Conservation (phyloP, 2,797 vertebrate species). For the Pterois miles region DNA sequence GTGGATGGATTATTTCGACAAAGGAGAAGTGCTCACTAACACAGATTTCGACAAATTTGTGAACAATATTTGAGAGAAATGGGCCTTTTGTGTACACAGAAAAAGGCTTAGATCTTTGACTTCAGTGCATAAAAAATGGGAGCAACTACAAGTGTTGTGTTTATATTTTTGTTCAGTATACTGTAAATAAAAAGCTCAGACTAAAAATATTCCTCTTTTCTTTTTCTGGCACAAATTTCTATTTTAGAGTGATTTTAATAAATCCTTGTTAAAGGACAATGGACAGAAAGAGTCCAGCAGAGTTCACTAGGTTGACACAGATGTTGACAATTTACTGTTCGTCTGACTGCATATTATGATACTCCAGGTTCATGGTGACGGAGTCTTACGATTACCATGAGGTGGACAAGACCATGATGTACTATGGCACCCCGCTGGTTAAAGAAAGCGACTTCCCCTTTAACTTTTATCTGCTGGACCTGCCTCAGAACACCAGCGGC, state of each 20-base stretch:
- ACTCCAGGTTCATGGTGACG: slow-evolving; percentile 89
- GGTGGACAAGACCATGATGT: slow-evolving; percentile 91
- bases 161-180: too few relatives aligned
- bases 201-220: background rate
- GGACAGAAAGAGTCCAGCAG: background rate
- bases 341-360: background rate
- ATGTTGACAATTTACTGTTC: too few relatives aligned
- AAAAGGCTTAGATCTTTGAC: too few relatives aligned
- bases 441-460: slow-evolving; percentile 95
- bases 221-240: background rate
- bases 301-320: too few relatives aligned
- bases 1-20: too few relatives aligned
- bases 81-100: too few relatives aligned
- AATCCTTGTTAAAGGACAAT: background rate
- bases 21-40: too few relatives aligned
- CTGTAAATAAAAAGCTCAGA: background rate
- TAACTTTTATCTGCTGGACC: slow-evolving; percentile 89
- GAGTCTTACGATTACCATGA: slow-evolving; percentile 85
- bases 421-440: slow-evolving; percentile 88
- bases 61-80: too few relatives aligned
- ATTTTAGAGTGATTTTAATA: background rate
- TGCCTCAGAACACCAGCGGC: slow-evolving; percentile 84
- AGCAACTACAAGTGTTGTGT: too few relatives aligned
- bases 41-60: too few relatives aligned
- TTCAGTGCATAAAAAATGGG: too few relatives aligned